Evolutionary conservation across 1,140 invertebrate genomes (phyloP), one percentile per base, ranked within the genome.

Genomic region (Hyphantria cunea): DNA sequence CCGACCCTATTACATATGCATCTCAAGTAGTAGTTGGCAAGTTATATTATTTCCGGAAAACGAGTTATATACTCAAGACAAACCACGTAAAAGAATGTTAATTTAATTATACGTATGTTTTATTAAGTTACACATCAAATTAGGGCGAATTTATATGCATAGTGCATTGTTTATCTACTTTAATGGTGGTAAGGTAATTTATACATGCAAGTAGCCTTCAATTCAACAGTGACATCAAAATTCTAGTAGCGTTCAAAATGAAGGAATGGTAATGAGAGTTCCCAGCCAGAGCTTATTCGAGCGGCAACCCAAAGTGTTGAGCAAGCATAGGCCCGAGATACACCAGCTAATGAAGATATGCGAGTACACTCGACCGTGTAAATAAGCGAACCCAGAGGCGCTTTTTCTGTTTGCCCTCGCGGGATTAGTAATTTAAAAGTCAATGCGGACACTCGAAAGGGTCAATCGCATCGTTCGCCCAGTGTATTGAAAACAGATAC

Each of bases 371-470:
- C 77, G 79, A 84, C 71, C 84, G 74, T 78, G 79, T 80, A 90
- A 90, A 89, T 81, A 90, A 76, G 66, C 66, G 63, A 66, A 66
- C 68, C 79, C 77, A 71, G 68, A 82, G 83, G 72, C 82, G 72
- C 72, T 83, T 74, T 78, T 84, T 80, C 81, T 86, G 74, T 89
- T 88, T 86, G 69, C 84, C 78, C 84, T 74, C 81, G 78, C 85
- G 82, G 84, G 84, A 89, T 90, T 89, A 89, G 84, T 90, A 90
- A 89, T 90, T 90, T 90, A 90, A 90, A 90, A 90, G 88, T 90
- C 88, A 90, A 90, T 90, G 85, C 85, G 80, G 85, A 90, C 88
- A 89, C 85, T 89, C 81, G 69, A 86, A 88, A 88, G 82, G 86
- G 88, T 90, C 86, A 90, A 87, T 89, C 86, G 84, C 75, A 83